A percentile compares a stretch with the other conserved stretches of the same genome.
Conservation (phyloP, 2,113 vertebrate species). For the Pygoscelis adeliae region DNA sequence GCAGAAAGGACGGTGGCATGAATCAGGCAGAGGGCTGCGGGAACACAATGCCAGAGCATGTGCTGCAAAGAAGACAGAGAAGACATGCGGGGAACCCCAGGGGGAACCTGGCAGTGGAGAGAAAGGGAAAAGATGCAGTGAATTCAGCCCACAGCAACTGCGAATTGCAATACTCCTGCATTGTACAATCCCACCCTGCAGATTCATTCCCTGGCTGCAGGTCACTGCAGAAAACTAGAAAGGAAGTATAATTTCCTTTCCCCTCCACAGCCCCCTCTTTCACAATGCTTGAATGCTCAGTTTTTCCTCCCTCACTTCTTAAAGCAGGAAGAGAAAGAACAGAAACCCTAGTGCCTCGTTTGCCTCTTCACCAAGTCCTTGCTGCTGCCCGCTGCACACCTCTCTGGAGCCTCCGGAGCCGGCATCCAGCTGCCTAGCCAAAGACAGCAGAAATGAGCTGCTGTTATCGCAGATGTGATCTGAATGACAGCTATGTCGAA, state of each 20-base stretch:
- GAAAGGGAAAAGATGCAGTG: neutral
- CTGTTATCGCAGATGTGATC: neutral
- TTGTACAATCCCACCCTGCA: neutral
- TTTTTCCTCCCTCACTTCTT: neutral
- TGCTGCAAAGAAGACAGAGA: neutral
- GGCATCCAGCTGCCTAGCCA: neutral
- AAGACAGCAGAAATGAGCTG: neutral
- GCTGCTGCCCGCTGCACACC: neutral
- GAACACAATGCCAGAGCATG: neutral
- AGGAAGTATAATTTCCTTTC: neutral
- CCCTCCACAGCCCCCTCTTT: neutral
- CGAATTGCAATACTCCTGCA: fast-evolving
- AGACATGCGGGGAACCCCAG: fast-evolving
- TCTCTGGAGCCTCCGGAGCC: neutral
- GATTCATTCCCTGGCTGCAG: neutral
- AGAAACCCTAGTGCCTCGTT: neutral
- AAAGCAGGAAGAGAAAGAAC: neutral
- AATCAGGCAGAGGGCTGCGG: neutral
- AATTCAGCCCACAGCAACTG: neutral
- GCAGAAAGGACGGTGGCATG: neutral
- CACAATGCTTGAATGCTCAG: neutral
- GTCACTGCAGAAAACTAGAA: neutral
- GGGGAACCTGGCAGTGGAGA: neutral
- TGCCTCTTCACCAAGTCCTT: neutral
- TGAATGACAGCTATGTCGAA: neutral